Base-by-base conservation (phyloP, 2,797 vertebrate species). In the Chromis chromis region DNA sequence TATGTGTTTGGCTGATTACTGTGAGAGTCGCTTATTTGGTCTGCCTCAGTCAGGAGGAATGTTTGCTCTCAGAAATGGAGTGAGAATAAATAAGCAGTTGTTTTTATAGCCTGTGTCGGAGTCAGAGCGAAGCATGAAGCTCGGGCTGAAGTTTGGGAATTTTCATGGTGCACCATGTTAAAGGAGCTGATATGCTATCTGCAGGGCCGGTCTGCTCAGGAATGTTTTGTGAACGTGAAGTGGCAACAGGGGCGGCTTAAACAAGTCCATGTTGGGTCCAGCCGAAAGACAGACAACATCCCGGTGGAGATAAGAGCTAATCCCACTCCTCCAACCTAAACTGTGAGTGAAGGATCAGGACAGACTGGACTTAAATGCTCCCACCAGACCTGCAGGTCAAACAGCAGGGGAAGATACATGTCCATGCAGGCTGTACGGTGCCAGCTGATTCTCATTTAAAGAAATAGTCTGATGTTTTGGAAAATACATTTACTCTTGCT, bases 261-360 rank as follows among this genome's bases (percentile, higher is more conserved):
- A 83, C 27, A 46, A 76, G 79, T 83, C 82, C 76, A 71, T 72
- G 63, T 66, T 69, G 70, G 68, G 83, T 81, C 81, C 63, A 77
- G 74, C 63, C 72, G 54, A 80, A 81, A 89, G 81, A 86, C 86
- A 82, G 84, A 79, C 80, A 54, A 52, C 36, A 65, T 84, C 82
- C 82, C 70, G 67, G 79, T 17, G 67, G 74, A 88, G 90, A 94
- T 92, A 93, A 92, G 83, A 88, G 60, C 70, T 93, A 91, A 92
- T 92, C 89, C 85, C 55, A 69, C 70, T 69, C 72, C 76, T 88
- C 74, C 68, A 83, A 79, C 70, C 65, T 52, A 79, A 87, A 87
- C 85, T 86, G 88, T 86, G 84, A 90, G 82, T 77, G 77, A 90
- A 65, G 81, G 82, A 84, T 86, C 81, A 44, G 40, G 79, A 89